phyloP scores from a whole-genome alignment of 2,797 vertebrate species.

The Gambelia wislizenii region DNA sequence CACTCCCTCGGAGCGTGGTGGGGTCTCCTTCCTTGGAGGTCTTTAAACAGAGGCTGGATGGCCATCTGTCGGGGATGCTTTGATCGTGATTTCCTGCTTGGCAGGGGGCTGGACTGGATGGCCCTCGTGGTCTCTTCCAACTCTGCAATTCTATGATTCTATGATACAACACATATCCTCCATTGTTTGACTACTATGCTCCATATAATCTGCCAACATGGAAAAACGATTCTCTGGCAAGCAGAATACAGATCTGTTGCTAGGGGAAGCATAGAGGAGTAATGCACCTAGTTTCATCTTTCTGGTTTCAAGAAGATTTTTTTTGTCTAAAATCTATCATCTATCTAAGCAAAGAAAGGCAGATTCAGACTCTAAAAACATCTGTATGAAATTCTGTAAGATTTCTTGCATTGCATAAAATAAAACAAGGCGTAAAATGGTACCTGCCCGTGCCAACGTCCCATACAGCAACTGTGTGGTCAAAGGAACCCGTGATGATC shows the following conservation, averaged over 20 bases:
- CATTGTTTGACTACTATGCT: background rate
- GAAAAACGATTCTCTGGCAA: background rate
- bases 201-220: background rate
- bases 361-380: constrained; percentile 10
- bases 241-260: background rate
- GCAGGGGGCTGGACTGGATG: too few relatives aligned
- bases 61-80: too few relatives aligned
- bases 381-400: background rate
- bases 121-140: too few relatives aligned
- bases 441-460: constrained; percentile 91
- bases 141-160: too few relatives aligned
- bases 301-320: background rate
- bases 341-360: background rate
- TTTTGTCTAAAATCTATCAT: background rate
- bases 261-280: background rate
- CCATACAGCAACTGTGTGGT: constrained; percentile 91
- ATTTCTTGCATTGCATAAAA: constrained; percentile 11
- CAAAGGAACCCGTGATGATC: constrained; percentile 94
- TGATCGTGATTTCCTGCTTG: too few relatives aligned
- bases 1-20: too few relatives aligned
- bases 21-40: too few relatives aligned
- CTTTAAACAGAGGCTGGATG: too few relatives aligned
- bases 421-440: constrained; percentile 48
- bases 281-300: background rate
- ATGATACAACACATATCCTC: background rate